Percentiles rank a stretch among this genome's conserved stretches.
phyloP scores from a whole-genome alignment of 2,888 invertebrate genomes.

The Pheosia tremula region DNA sequence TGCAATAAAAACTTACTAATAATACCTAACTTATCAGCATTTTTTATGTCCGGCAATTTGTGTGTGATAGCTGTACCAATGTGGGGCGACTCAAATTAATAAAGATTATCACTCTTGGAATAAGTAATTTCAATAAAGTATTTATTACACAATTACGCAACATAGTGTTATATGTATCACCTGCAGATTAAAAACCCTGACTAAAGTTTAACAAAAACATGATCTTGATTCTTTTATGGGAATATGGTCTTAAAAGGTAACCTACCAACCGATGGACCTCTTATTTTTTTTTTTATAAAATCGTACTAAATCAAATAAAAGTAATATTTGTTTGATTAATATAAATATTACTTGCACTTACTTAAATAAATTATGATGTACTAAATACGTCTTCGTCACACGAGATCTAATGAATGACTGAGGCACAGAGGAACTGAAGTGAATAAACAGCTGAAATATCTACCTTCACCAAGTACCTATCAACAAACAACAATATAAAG shows the following conservation, averaged over 20 bases:
- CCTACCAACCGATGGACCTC: no score
- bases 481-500: neutral
- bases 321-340: no score
- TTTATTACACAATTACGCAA: neutral
- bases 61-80: neutral
- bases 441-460: no score
- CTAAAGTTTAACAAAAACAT: no score
- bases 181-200: no score
- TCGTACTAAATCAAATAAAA: no score
- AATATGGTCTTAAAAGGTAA: no score
- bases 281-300: no score
- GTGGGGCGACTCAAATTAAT: neutral
- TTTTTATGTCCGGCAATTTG: neutral
- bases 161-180: no score
- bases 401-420: conserved; percentile 3
- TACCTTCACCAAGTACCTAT: no score
- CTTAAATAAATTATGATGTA: neutral
- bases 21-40: neutral
- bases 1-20: neutral
- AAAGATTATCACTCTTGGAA: neutral
- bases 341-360: no score
- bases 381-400: conserved; percentile 3
- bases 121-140: neutral
- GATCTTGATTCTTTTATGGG: no score
- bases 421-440: neutral